Conservation (phyloP, 92 coral and sea anemone species). For the Porites divaricata region DNA sequence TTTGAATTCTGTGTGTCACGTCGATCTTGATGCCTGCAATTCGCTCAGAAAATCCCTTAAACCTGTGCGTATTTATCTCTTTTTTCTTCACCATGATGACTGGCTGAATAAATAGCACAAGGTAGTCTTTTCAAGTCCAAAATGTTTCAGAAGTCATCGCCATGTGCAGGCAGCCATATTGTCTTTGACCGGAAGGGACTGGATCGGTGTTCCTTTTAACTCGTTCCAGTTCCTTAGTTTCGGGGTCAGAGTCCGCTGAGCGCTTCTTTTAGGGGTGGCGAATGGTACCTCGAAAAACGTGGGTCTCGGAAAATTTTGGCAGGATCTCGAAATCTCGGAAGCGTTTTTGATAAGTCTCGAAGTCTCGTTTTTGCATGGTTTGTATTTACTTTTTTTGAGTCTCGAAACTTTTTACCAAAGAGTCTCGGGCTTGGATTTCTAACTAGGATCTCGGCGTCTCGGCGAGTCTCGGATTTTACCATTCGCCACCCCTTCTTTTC, state of each 20-base stretch:
- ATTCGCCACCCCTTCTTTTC: too few species aligned
- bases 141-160: background rate
- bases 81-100: slow-evolving; percentile 72
- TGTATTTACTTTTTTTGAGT: too few species aligned
- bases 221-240: background rate
- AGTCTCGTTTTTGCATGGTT: too few species aligned
- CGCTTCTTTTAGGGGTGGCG: too few species aligned
- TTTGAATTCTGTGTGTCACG: slow-evolving; percentile 87
- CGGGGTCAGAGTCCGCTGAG: background rate
- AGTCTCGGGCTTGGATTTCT: too few species aligned
- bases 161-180: slow-evolving; percentile 46
- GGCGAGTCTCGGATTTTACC: too few species aligned
- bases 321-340: too few species aligned
- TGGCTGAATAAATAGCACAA: background rate
- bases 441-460: too few species aligned
- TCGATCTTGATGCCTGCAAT: slow-evolving; percentile 85
- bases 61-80: slow-evolving; percentile 81
- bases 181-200: slow-evolving; percentile 21
- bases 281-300: too few species aligned
- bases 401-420: too few species aligned
- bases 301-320: too few species aligned
- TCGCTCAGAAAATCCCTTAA: slow-evolving; percentile 93
- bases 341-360: too few species aligned
- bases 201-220: background rate
- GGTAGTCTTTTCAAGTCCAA: background rate